A percentile compares a stretch with the other conserved stretches of the same genome.
Conservation (phyloP, 2,888 invertebrate genomes). For the Caenorhabditis wallacei region DNA sequence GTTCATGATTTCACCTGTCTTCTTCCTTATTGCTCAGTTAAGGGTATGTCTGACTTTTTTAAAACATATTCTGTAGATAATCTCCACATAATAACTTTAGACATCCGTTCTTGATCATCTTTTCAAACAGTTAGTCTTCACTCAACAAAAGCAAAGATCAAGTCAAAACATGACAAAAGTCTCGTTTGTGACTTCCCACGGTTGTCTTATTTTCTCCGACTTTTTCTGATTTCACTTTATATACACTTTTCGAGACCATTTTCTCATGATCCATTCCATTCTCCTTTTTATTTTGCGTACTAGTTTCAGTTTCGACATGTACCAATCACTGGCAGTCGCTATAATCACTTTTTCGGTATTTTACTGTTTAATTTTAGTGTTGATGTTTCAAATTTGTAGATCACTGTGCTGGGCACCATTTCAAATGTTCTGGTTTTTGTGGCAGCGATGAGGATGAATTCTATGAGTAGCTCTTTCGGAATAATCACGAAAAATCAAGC, state of each 20-base stretch:
- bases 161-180: neutral
- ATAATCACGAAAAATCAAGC: constrained; percentile 46
- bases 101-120: too few relatives aligned
- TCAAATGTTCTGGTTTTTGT: constrained; percentile 24
- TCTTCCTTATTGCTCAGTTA: too few relatives aligned
- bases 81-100: too few relatives aligned
- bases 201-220: neutral
- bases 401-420: constrained; percentile 12
- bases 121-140: too few relatives aligned
- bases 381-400: constrained; percentile 2
- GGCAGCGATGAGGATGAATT: constrained; percentile 28
- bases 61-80: too few relatives aligned
- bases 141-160: neutral
- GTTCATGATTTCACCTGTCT: neutral
- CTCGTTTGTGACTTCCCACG: constrained; percentile 13
- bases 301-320: constrained; percentile 1
- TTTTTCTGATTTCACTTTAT: constrained; percentile 15
- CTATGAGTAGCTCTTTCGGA: constrained; percentile 47
- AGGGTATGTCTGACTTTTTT: neutral
- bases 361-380: too few relatives aligned
- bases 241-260: constrained; percentile 5
- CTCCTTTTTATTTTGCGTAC: neutral
- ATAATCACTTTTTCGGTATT: constrained; percentile 30
- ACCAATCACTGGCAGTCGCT: constrained; percentile 5
- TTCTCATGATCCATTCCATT: constrained; percentile 13